Evolutionary conservation across 2,888 invertebrate species (phyloP).

Genomic region (Cordylochernes scorpioides): DNA sequence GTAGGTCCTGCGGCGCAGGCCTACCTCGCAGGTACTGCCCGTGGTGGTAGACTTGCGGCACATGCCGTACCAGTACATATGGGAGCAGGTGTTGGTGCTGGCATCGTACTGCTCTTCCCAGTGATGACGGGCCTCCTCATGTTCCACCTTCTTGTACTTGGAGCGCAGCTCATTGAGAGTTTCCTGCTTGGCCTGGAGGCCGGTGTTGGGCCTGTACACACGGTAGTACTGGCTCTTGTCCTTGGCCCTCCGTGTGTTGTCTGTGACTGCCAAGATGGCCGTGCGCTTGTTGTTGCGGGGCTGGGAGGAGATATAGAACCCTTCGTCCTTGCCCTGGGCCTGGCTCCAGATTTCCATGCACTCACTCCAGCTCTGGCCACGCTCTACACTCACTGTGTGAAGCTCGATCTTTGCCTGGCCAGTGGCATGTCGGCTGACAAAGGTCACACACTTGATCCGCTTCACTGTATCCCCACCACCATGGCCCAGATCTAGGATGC

Average conservation of each 20-base stretch:
- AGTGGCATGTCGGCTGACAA: conserved; percentile 61
- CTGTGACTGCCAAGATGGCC: conserved; percentile 53
- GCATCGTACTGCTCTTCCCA: conserved; percentile 74
- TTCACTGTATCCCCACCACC: conserved; percentile 70
- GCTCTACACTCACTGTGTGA: conserved; percentile 43
- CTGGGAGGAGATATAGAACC: conserved; percentile 53
- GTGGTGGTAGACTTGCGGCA: too few species aligned
- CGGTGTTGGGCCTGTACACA: conserved; percentile 62
- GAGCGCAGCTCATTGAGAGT: conserved; percentile 63
- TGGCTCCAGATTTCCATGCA: conserved; percentile 50
- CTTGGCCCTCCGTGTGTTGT: conserved; percentile 18
- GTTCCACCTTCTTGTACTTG: conserved; percentile 62
- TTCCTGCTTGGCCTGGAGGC: conserved; percentile 43
- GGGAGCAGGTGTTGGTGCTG: conserved; percentile 59
- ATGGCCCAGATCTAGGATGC: conserved; percentile 63
- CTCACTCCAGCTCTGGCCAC: conserved; percentile 49
- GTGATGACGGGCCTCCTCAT: conserved; percentile 49
- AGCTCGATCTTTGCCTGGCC: conserved; percentile 78
- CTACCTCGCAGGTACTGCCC: conserved; percentile 69
- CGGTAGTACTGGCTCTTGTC: conserved; percentile 30
- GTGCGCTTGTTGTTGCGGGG: conserved; percentile 57
- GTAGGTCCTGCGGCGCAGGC: conserved; percentile 64
- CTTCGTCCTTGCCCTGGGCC: conserved; percentile 47
- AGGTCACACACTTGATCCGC: conserved; percentile 49
- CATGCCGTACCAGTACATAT: conserved; percentile 64